Evolutionary conservation across 2,797 vertebrate genomes (phyloP), one percentile per base, ranked within the genome.

Genomic region (Columba guinea): DNA sequence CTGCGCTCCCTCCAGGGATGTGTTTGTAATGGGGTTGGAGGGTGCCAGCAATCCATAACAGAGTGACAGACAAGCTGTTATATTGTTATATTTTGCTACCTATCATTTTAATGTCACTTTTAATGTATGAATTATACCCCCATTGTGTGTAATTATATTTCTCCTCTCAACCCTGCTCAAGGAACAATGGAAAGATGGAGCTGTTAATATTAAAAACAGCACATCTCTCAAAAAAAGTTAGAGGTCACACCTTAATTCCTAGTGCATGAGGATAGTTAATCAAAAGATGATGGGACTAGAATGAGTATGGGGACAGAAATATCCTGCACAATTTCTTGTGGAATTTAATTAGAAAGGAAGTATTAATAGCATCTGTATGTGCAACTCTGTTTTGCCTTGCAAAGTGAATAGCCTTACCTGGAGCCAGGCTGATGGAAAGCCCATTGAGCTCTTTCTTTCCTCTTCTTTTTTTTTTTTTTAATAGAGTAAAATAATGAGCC

Each of bases 341-440:
- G 96, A 96, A 97, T 96, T 96, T 97, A 97, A 97, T 97, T 97
- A 97, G 96, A 95, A 96, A 95, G 85, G 93, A 87, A 84, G 65
- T 95, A 96, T 97, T 97, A 97, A 97, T 96, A 94, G 96, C 83
- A 89, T 81, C 80, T 87, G 16, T 87, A 90, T 95, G 64, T 90
- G 90, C 93, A 92, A 91, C 67, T 95, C 41, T 93, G 24, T 75
- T 94, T 96, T 96, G 60, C 76, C 51, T 91, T 74, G 63, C 28
- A 74, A n/a, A 85, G 26, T 82, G 82, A 89, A 73, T 91, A 81
- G 80, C 59, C 83, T 84, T 77, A 74, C 65, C 65, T 51, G 62
- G n/a, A 78, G 46, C 46, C 35, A 91, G 34, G 63, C 44, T 79
- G 70, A 84, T 58, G 71, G 79, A 71, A 94, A 93, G 22, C 69